Evolutionary conservation across 1,140 invertebrate genomes (phyloP).

Genomic region (Neuroterus valhalla): DNA sequence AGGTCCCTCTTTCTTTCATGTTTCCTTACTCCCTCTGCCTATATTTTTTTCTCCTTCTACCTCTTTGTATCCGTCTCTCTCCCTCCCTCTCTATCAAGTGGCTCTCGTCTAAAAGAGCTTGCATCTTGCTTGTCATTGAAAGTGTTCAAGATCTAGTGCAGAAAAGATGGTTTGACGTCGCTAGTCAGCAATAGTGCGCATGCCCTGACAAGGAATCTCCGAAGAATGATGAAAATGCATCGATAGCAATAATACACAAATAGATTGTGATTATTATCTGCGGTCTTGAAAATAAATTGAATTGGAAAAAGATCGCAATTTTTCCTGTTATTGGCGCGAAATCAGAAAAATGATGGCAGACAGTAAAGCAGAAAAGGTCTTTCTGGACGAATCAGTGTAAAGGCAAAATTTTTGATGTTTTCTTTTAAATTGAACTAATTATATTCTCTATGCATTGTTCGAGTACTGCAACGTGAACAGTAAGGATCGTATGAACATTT

Average conservation of each 20-base stretch:
- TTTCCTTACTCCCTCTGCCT: constrained; percentile 35
- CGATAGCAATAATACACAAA: background rate
- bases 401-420: no score
- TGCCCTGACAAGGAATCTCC: background rate
- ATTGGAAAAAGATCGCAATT: no score
- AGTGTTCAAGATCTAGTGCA: constrained; percentile 72
- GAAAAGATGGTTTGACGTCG: constrained; percentile 47
- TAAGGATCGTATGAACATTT: no score
- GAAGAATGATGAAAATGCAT: background rate
- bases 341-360: no score
- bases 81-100: constrained; percentile 18
- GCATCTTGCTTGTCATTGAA: constrained; percentile 68
- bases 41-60: constrained; percentile 17
- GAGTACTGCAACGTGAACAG: no score
- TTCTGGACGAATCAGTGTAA: no score
- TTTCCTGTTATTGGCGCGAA: no score
- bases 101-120: constrained; percentile 30
- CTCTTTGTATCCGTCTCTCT: constrained; percentile 31
- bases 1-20: constrained; percentile 50
- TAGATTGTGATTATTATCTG: constrained; percentile 1
- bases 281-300: constrained; percentile 24
- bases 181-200: constrained; percentile 10
- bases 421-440: no score
- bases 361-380: no score
- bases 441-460: no score